Base-by-base conservation (phyloP, 2,888 invertebrate genomes). In the Glomeris marginata region DNA sequence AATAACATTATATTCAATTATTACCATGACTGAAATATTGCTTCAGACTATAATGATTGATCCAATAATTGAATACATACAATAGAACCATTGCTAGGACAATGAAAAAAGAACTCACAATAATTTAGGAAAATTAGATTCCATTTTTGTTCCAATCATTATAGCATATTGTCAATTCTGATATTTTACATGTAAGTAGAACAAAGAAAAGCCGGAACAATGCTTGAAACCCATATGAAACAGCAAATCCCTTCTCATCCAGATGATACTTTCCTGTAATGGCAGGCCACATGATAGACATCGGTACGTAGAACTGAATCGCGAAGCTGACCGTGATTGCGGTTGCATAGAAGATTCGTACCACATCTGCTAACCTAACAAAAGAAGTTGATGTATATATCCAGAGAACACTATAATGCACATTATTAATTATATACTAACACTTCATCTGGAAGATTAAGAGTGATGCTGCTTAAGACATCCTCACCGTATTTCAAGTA, bases 241-340 rank as follows among this genome's bases (percentile, higher is more conserved):
- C 28, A 3, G 28, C 28, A 28, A 28, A 28, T 5, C 4, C 4
- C 28, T 28, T 28, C 15, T 33, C 37, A 10, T 20, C 10, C 20
- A n/a, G 22, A 11, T 40, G 50, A 15, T 38, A 50, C n/a, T 38
- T 8, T 8, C 11, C 28, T 1, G 13, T 1, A 22, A 55, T 52
- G 16, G 52, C 54, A 0, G 91, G 90, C 79, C 86, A 88, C 22
- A 91, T 76, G 51, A 94, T 85, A 59, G 80, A 82, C 70, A 91
- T 80, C 1, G 92, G 90, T 21, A 94, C 92, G 67, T 92, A 94
- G 66, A 94, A 87, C 68, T 92, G 91, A 1, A 94, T 74, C 4
- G 86, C 82, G 64, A 91, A 94, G 0, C 90, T 86, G n/a, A 92
- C 74, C 64, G 91, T 87, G 58, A 94, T 86, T 0, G 90, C 82